Conservation (phyloP, 2,113 vertebrate species). For the Aix galericulata region DNA sequence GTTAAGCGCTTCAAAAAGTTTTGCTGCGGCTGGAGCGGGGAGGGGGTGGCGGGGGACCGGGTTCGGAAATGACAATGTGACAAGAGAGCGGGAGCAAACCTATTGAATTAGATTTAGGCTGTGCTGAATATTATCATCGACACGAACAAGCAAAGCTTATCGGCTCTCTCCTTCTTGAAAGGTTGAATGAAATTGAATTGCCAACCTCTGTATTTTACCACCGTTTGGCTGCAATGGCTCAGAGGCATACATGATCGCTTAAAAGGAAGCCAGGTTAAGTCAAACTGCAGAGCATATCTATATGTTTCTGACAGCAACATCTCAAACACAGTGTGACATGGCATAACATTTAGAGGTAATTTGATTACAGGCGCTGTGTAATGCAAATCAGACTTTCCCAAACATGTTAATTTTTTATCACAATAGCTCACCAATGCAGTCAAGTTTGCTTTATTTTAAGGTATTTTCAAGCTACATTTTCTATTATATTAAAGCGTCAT, state of each 20-base stretch:
- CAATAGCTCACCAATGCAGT: constrained; percentile 19
- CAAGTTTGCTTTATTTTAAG: constrained; percentile 18
- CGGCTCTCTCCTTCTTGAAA: constrained; percentile 74
- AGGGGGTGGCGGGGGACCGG: neutral
- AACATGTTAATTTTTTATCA: constrained; percentile 43
- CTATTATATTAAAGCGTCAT: neutral
- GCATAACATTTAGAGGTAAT: constrained; percentile 62
- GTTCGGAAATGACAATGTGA: constrained; percentile 55
- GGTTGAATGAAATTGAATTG: constrained; percentile 70
- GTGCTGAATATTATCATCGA: constrained; percentile 70
- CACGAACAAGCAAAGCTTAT: constrained; percentile 68
- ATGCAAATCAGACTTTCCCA: constrained; percentile 65
- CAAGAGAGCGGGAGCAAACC: constrained; percentile 22
- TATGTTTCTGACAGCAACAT: constrained; percentile 55
- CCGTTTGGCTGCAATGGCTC: constrained; percentile 68
- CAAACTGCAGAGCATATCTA: constrained; percentile 29
- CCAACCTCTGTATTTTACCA: constrained; percentile 68
- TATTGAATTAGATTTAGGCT: constrained; percentile 67
- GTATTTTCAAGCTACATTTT: neutral
- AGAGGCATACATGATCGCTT: constrained; percentile 47
- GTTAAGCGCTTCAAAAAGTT: constrained; percentile 72
- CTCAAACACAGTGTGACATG: constrained; percentile 50
- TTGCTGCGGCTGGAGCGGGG: neutral
- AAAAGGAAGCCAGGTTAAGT: constrained; percentile 49
- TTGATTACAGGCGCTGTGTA: constrained; percentile 67